Conservation (phyloP, 2,888 invertebrate species). For the Hydropsyche betteni region DNA sequence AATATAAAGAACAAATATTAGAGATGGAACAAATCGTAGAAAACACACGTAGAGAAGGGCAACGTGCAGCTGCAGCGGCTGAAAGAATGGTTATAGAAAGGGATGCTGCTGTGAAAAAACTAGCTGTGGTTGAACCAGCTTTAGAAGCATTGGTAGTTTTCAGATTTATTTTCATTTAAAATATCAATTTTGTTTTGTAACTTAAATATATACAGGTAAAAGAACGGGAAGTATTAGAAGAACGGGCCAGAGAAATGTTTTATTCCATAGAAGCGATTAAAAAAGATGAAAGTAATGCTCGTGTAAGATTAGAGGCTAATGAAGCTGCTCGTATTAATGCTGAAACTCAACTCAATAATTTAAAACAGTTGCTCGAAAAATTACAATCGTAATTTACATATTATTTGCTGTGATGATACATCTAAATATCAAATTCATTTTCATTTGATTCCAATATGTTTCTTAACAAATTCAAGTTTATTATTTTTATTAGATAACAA, state of each 20-base stretch:
- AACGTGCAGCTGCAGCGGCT: slow-evolving; percentile 53
- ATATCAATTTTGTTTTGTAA: background rate
- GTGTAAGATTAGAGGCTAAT: background rate
- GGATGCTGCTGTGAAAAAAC: background rate
- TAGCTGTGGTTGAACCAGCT: background rate
- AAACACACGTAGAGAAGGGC: slow-evolving; percentile 52
- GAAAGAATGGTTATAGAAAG: slow-evolving; percentile 21
- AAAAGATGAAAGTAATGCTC: background rate
- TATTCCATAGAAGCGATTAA: background rate
- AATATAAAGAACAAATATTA: background rate
- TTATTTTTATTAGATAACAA: background rate
- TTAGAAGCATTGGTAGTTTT: slow-evolving; percentile 9
- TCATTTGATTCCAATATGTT: too few relatives aligned
- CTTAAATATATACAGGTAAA: slow-evolving; percentile 50
- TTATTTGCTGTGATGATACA: background rate
- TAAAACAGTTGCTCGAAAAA: background rate
- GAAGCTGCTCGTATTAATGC: background rate
- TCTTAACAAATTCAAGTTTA: background rate
- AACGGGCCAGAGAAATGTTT: slow-evolving; percentile 51
- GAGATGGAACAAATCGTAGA: background rate
- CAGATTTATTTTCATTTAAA: slow-evolving; percentile 7
- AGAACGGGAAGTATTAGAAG: slow-evolving; percentile 53
- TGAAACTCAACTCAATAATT: background rate
- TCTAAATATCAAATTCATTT: background rate
- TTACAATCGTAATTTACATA: background rate